phyloP scores from a whole-genome alignment of 2,797 vertebrate genomes.

The Acrossocheilus fasciatus region DNA sequence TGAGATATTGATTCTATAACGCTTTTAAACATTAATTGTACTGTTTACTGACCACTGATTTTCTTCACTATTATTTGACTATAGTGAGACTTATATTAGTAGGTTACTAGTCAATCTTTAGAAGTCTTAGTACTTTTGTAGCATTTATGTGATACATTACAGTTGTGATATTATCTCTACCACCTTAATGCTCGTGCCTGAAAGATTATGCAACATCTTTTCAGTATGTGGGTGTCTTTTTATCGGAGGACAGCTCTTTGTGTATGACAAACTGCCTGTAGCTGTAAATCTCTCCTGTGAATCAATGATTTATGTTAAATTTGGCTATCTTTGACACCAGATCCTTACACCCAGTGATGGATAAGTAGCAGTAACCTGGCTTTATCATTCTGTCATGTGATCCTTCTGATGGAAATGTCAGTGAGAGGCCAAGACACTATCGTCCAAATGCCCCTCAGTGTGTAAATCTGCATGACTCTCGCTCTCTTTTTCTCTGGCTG shows the following conservation, averaged over 20 bases:
- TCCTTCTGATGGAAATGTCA: slow-evolving; percentile 19
- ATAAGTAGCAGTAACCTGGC: slow-evolving; percentile 12
- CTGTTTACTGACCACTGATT: neutral
- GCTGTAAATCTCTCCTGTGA: slow-evolving; percentile 4
- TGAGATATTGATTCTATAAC: too few species aligned
- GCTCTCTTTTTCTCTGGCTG: neutral
- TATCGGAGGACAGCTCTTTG: slow-evolving; percentile 13
- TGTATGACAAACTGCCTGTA: slow-evolving; percentile 5
- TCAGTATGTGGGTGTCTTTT: slow-evolving; percentile 26
- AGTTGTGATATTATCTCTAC: neutral
- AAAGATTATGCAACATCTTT: slow-evolving; percentile 13
- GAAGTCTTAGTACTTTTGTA: neutral
- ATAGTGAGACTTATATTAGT: neutral
- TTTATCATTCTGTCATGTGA: slow-evolving; percentile 9
- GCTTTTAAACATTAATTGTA: too few species aligned
- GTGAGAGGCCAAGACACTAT: slow-evolving; percentile 32
- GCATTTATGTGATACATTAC: neutral
- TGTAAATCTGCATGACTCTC: slow-evolving; percentile 20
- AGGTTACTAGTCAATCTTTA: neutral
- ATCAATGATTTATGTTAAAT: slow-evolving; percentile 32
- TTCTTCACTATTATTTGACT: neutral
- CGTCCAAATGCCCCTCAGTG: neutral
- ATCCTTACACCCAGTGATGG: slow-evolving; percentile 2
- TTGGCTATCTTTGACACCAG: slow-evolving; percentile 5
- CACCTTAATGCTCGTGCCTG: neutral